These are phyloP conservation scores for Sula dactylatra DNA, from an alignment of 2,113 vertebrate genomes.

Conservation along the genomic window DNA sequence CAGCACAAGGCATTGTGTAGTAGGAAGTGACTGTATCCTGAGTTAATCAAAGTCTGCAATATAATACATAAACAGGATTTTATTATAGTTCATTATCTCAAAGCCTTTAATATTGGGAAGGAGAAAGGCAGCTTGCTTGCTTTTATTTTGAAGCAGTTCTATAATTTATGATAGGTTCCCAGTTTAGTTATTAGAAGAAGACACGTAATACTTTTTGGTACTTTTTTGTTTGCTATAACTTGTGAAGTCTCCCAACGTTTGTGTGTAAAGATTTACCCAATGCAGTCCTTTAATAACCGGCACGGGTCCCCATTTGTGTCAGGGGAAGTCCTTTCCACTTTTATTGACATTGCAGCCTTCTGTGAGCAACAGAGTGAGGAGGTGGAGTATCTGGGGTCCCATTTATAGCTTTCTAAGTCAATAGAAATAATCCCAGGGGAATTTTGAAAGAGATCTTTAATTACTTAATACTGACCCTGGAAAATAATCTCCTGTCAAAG, in stretches of 20 bases:
- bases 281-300: neutral
- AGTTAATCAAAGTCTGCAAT: neutral
- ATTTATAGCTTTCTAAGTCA: neutral
- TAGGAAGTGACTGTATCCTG: neutral
- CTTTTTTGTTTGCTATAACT: neutral
- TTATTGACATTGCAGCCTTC: neutral
- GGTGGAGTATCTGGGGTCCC: neutral
- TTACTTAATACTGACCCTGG: neutral
- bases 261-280: neutral
- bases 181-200: neutral
- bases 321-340: neutral
- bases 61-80: neutral
- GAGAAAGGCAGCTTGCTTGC: neutral
- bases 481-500: neutral
- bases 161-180: neutral
- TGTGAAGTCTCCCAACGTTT: neutral
- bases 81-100: neutral
- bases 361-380: neutral
- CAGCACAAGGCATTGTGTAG: neutral
- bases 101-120: neutral
- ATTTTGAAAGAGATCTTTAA: neutral
- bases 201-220: neutral
- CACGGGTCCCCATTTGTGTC: neutral
- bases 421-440: neutral
- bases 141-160: neutral